These are phyloP conservation scores for Leucoma salicis DNA, from an alignment of 2,888 invertebrate species.

Conservation along the genomic window DNA sequence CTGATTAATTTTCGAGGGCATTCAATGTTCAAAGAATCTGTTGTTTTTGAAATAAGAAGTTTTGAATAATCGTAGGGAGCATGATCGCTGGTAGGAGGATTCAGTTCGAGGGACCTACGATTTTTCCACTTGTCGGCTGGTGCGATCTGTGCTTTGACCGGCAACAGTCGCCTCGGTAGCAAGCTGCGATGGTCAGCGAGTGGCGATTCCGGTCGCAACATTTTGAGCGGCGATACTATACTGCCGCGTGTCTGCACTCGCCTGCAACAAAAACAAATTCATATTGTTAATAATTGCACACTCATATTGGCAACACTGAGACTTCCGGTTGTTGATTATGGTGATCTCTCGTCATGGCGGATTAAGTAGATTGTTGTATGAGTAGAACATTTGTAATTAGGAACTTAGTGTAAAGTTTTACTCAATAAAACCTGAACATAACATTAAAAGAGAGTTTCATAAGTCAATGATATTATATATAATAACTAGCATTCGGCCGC, in stretches of 20 bases:
- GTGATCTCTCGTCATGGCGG: no score
- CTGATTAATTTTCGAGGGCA: conserved; percentile 69
- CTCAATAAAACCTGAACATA: no score
- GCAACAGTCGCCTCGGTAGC: conserved; percentile 70
- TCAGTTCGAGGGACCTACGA: conserved; percentile 75
- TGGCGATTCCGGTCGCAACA: conserved; percentile 79
- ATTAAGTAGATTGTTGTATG: no score
- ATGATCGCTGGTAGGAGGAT: conserved; percentile 63
- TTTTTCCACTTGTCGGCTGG: conserved; percentile 74
- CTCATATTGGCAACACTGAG: background rate
- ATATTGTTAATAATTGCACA: background rate
- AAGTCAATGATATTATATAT: no score
- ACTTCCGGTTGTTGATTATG: background rate
- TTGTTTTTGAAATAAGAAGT: conserved; percentile 76
- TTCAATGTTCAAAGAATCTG: conserved; percentile 74
- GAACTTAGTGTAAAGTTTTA: no score
- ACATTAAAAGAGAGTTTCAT: no score
- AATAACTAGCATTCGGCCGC: no score
- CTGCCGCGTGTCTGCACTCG: conserved; percentile 59
- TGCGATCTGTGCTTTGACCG: conserved; percentile 72
- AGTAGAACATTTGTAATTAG: no score
- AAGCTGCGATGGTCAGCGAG: conserved; percentile 80
- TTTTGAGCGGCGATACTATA: conserved; percentile 60
- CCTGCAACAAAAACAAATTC: conserved; percentile 58
- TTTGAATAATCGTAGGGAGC: conserved; percentile 72